These are phyloP conservation scores for Iphiclides podalirius DNA, from an alignment of 2,888 invertebrate species.

Conservation along the genomic window DNA sequence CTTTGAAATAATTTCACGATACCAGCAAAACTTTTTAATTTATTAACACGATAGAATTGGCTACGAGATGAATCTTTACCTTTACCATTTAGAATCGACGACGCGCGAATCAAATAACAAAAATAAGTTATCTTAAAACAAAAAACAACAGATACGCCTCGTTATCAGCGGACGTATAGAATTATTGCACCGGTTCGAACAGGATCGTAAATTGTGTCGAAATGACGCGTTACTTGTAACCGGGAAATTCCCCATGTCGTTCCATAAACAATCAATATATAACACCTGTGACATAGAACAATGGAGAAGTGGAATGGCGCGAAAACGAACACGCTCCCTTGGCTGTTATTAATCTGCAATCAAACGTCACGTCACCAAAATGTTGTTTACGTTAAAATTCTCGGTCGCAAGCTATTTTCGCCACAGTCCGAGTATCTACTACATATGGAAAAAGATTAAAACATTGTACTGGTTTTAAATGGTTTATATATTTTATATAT, in stretches of 20 bases:
- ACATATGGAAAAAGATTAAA: slow-evolving; percentile 8
- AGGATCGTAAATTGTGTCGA: slow-evolving; percentile 15
- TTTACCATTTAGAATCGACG: no score
- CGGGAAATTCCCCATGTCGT: slow-evolving; percentile 10
- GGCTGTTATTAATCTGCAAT: not conserved
- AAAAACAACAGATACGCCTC: slow-evolving; percentile 2
- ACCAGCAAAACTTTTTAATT: no score
- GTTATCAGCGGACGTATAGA: slow-evolving; percentile 18
- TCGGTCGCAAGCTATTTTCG: slow-evolving; percentile 2
- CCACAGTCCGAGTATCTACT: not conserved
- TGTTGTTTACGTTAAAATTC: slow-evolving; percentile 16
- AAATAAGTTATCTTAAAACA: slow-evolving; percentile 9
- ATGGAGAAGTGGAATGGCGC: no score
- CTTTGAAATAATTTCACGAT: no score
- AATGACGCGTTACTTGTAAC: slow-evolving; percentile 5
- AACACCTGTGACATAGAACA: no score
- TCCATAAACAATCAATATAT: no score
- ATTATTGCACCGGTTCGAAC: slow-evolving; percentile 17
- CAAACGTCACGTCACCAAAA: not conserved
- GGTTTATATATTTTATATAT: no score
- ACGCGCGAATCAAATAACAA: not conserved
- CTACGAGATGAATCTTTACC: no score
- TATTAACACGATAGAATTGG: no score
- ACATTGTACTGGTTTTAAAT: no score
- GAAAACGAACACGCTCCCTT: no score